Conservation (phyloP, 2,888 invertebrate genomes). For the Pyrrhia umbra region DNA sequence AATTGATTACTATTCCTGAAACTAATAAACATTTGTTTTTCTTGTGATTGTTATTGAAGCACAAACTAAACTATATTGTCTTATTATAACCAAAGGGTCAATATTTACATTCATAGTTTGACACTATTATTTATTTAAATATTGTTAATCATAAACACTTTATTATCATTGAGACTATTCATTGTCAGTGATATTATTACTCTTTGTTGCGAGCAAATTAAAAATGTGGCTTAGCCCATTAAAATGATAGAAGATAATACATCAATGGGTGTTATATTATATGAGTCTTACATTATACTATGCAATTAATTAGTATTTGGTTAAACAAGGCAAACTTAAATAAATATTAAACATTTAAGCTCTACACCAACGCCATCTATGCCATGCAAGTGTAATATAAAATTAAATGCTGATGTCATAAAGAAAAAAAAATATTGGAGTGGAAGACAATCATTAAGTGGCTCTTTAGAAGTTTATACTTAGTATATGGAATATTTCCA, state of each 20-base stretch:
- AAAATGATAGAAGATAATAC: background rate
- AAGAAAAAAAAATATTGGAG: slow-evolving; percentile 18
- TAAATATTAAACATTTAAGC: background rate
- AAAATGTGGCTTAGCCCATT: background rate
- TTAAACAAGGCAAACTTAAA: background rate
- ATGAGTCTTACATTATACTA: background rate
- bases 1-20: too few species aligned
- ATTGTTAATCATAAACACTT: background rate
- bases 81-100: background rate
- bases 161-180: background rate
- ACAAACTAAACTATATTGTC: background rate
- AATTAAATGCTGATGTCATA: slow-evolving; percentile 44
- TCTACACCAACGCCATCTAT: slow-evolving; percentile 47
- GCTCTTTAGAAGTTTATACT: slow-evolving; percentile 3
- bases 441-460: slow-evolving; percentile 9
- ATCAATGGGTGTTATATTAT: background rate
- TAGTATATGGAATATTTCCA: slow-evolving; percentile 25
- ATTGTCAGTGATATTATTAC: background rate
- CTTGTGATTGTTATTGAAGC: too few species aligned
- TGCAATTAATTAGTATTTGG: background rate
- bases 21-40: background rate
- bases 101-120: background rate
- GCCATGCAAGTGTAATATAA: slow-evolving; percentile 3
- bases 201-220: slow-evolving; percentile 18
- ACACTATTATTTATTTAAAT: too few species aligned